These are phyloP conservation scores for Isichthys henryi DNA, from an alignment of 2,113 vertebrate species.

Conservation along the genomic window DNA sequence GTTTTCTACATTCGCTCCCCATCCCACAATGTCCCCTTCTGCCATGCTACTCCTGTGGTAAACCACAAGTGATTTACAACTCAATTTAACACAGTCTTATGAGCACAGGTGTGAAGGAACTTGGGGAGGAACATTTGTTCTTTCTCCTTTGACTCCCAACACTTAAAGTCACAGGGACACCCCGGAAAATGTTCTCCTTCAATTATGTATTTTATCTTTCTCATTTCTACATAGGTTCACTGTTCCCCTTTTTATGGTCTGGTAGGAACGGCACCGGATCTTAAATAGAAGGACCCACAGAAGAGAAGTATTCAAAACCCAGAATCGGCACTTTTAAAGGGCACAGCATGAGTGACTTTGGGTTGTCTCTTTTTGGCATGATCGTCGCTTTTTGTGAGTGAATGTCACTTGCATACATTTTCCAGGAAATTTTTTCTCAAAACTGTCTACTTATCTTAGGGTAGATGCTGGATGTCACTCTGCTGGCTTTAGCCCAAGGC, in stretches of 20 bases:
- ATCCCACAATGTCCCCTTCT: neutral
- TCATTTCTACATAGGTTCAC: conserved; percentile 11
- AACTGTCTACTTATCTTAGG: conserved; percentile 13
- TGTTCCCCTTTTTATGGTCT: neutral
- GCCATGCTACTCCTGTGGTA: neutral
- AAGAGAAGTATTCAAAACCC: conserved; percentile 12
- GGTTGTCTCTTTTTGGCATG: conserved; percentile 5
- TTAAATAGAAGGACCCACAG: conserved; percentile 7
- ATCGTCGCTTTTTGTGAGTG: conserved; percentile 2
- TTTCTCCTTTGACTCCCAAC: conserved; percentile 13
- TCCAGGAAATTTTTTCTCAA: neutral
- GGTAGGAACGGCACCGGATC: conserved; percentile 1
- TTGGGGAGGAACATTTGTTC: neutral
- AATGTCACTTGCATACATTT: conserved; percentile 18
- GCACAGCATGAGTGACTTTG: conserved; percentile 12
- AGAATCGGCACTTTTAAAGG: conserved; percentile 24
- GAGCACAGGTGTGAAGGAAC: neutral
- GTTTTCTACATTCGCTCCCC: neutral
- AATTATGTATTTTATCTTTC: conserved; percentile 18
- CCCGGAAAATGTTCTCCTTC: neutral
- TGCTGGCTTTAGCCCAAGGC: neutral
- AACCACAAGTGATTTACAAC: conserved; percentile 9
- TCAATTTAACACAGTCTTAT: conserved; percentile 9
- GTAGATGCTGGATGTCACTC: neutral
- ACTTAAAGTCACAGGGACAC: neutral